Evolutionary conservation across 2,113 vertebrate genomes (phyloP).

Genomic region (Zingel zingel): DNA sequence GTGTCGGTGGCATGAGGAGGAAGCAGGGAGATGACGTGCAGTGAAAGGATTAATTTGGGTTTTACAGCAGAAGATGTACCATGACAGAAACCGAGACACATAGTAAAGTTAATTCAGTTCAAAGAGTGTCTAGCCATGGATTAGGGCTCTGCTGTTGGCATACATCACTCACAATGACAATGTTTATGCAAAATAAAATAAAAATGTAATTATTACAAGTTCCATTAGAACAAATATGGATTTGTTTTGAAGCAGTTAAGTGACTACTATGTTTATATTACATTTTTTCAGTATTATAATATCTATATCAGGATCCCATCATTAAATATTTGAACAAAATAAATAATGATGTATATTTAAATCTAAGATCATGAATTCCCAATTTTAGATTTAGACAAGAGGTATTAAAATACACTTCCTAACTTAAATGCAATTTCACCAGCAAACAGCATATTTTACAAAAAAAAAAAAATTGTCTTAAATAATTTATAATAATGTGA

Average conservation of each 20-base stretch:
- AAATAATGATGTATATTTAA: not conserved
- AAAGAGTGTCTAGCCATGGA: not conserved
- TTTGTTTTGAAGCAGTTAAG: not conserved
- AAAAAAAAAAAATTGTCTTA: not conserved
- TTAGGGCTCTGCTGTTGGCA: constrained; percentile 7
- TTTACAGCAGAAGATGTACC: constrained; percentile 36
- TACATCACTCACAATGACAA: not conserved
- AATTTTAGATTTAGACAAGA: not conserved
- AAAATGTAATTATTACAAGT: not conserved
- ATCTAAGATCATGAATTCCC: not conserved
- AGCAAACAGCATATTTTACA: not conserved
- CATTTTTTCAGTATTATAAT: not conserved
- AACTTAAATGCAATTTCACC: not conserved
- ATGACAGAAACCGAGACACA: constrained; percentile 24
- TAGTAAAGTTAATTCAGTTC: constrained; percentile 33
- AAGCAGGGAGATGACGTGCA: constrained; percentile 46
- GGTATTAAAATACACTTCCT: not conserved
- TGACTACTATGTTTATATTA: not conserved
- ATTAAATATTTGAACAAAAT: not conserved
- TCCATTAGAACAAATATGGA: not conserved
- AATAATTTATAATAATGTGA: not conserved
- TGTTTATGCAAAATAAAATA: not conserved
- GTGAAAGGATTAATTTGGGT: constrained; percentile 37
- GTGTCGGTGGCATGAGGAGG: constrained; percentile 53
- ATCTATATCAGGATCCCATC: not conserved